These are phyloP conservation scores for Gila orcuttii DNA, from an alignment of 2,113 vertebrate species.

Conservation along the genomic window DNA sequence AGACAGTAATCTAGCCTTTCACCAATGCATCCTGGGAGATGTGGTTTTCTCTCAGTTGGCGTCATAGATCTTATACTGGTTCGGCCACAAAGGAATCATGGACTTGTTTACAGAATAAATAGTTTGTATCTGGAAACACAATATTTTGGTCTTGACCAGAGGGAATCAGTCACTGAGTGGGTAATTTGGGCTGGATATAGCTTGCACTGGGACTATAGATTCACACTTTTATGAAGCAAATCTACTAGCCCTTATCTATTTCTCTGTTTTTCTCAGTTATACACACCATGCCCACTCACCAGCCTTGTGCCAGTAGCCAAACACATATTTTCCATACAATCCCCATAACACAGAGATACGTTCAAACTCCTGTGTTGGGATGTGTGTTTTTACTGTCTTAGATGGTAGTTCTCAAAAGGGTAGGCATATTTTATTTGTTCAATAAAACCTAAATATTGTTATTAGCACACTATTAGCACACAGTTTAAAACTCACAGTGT, in stretches of 20 bases:
- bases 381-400: constrained; percentile 61
- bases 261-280: constrained; percentile 36
- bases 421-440: constrained; percentile 67
- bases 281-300: constrained; percentile 1
- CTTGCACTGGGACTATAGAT: constrained; percentile 28
- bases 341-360: constrained; percentile 5
- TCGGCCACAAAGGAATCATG: constrained; percentile 1
- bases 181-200: constrained; percentile 45
- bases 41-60: constrained; percentile 28
- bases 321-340: background rate
- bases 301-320: constrained; percentile 10
- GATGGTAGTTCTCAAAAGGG: constrained; percentile 67
- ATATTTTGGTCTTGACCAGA: constrained; percentile 43
- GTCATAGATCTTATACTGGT: constrained; percentile 41
- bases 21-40: constrained; percentile 25
- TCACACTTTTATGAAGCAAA: background rate
- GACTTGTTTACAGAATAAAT: constrained; percentile 55
- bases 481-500: constrained; percentile 72
- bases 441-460: constrained; percentile 71
- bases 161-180: constrained; percentile 45
- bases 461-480: constrained; percentile 57
- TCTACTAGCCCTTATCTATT: constrained; percentile 50
- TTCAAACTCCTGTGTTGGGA: constrained; percentile 52
- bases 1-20: constrained; percentile 59
- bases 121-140: constrained; percentile 55